Evolutionary conservation across 2,113 vertebrate genomes (phyloP).

Genomic region (Vulpes vulpes): DNA sequence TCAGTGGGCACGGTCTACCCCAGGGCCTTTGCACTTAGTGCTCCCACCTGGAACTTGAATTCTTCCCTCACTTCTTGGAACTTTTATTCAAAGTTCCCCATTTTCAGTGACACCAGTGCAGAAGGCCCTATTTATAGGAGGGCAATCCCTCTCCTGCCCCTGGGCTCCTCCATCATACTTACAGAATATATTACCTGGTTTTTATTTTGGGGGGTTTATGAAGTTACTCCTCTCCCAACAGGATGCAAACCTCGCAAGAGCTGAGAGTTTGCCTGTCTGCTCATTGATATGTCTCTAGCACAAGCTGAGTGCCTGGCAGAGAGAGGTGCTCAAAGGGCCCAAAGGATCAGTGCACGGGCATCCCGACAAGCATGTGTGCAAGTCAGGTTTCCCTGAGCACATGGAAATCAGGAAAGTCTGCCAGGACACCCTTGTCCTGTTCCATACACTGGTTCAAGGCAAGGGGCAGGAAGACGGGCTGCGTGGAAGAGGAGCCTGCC

Average conservation of each 20-base stretch:
- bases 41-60: background rate
- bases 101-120: background rate
- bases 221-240: background rate
- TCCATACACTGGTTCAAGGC: fast-evolving
- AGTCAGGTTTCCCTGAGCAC: background rate
- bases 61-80: too few species aligned
- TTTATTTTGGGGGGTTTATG: background rate
- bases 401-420: background rate
- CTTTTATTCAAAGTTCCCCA: background rate
- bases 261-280: background rate
- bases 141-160: background rate
- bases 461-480: background rate
- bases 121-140: too few species aligned
- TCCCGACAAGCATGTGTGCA: fast-evolving
- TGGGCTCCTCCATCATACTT: too few species aligned
- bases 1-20: background rate
- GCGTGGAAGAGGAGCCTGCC: too few species aligned
- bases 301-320: fast-evolving
- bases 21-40: background rate
- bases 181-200: background rate
- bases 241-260: background rate
- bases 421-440: too few species aligned
- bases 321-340: background rate
- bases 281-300: fast-evolving
- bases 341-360: fast-evolving